phyloP scores from a whole-genome alignment of 92 coral and sea anemone species.

The Heteractis magnifica region DNA sequence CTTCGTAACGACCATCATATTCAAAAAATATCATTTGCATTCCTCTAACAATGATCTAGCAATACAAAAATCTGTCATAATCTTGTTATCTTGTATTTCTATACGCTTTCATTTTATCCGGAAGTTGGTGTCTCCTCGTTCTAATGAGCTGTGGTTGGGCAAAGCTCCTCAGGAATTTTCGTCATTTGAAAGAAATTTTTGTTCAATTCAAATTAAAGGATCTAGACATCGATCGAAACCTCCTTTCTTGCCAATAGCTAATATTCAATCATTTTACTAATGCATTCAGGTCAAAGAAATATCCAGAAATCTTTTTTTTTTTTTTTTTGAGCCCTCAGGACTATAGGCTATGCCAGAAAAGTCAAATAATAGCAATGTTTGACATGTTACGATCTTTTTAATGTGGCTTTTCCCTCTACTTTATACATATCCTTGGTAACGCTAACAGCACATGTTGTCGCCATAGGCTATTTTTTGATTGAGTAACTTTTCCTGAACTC shows the following conservation, averaged over 20 bases:
- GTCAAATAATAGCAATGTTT: conserved; percentile 5
- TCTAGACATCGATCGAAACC: neutral
- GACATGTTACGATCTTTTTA: neutral
- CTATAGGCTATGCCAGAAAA: neutral
- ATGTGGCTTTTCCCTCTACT: neutral
- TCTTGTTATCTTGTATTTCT: neutral
- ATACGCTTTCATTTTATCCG: neutral
- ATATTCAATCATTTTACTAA: neutral
- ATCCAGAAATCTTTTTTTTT: neutral
- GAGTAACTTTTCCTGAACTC: no score
- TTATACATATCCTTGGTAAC: neutral
- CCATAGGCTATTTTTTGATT: neutral
- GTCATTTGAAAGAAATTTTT: neutral
- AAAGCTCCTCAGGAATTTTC: neutral
- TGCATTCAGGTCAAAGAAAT: neutral
- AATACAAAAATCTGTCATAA: neutral
- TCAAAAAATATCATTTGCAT: neutral
- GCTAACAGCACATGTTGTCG: neutral
- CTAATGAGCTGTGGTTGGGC: neutral
- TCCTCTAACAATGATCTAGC: neutral
- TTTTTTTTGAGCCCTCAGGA: neutral
- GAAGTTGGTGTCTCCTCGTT: neutral
- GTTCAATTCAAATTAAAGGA: neutral
- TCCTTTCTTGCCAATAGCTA: neutral
- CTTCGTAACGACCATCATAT: neutral